A percentile compares a stretch with the other conserved stretches of the same genome.
phyloP scores from a whole-genome alignment of 2,113 vertebrate genomes.

The Candoia aspera region DNA sequence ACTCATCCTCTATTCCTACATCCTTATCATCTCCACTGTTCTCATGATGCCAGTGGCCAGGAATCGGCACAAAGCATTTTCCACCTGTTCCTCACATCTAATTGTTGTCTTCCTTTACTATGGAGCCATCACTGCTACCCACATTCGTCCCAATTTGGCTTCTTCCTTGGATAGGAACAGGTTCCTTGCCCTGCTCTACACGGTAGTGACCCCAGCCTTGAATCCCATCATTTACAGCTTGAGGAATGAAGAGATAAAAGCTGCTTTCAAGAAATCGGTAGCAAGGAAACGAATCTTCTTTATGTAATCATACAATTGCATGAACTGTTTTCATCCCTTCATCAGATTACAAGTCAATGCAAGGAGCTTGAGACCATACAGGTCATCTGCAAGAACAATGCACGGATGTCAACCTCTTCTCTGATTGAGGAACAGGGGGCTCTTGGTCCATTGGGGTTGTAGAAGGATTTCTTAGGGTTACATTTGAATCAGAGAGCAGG shows the following conservation, averaged over 20 bases:
- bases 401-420: neutral
- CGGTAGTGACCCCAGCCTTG: too few relatives aligned
- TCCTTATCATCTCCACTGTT: neutral
- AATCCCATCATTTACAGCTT: neutral
- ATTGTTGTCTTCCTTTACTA: neutral
- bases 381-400: neutral
- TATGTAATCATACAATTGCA: neutral
- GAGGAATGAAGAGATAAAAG: neutral
- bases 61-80: neutral
- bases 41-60: neutral
- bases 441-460: neutral
- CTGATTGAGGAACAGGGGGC: neutral
- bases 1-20: neutral
- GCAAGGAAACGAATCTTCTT: neutral
- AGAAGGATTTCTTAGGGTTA: neutral
- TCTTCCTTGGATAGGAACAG: too few relatives aligned
- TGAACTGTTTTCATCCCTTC: neutral
- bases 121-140: too few relatives aligned
- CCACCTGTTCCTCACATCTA: neutral
- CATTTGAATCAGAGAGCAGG: too few relatives aligned
- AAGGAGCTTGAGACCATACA: neutral
- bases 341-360: neutral
- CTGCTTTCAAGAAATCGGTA: neutral
- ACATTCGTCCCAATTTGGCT: too few relatives aligned
- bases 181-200: too few relatives aligned